Evolutionary conservation across 2,113 vertebrate genomes (phyloP).

Genomic region (Entosphenus tridentatus): DNA sequence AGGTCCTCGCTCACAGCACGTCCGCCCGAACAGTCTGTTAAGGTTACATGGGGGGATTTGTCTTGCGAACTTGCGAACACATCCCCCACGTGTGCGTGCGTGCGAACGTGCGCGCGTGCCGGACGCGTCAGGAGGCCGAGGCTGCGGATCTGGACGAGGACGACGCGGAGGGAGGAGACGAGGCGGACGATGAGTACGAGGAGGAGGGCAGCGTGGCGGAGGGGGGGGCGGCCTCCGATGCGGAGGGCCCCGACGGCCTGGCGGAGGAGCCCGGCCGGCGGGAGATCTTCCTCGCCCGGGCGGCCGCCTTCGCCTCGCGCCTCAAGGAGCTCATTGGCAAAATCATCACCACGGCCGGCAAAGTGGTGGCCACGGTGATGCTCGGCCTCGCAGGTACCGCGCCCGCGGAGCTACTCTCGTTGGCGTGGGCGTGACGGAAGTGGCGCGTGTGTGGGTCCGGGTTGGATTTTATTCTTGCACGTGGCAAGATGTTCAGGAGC

Average conservation of each 20-base stretch:
- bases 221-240: neutral
- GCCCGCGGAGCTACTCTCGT: too few species aligned
- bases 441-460: too few species aligned
- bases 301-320: slow-evolving; percentile 20
- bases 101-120: too few species aligned
- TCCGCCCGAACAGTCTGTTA: too few species aligned
- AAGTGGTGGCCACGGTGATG: slow-evolving; percentile 31
- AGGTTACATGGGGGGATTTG: too few species aligned
- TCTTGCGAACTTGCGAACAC: too few species aligned
- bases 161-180: neutral
- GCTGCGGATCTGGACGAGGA: neutral
- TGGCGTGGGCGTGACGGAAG: too few species aligned
- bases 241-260: neutral
- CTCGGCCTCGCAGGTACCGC: slow-evolving; percentile 35
- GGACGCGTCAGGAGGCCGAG: too few species aligned
- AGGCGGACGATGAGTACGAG: slow-evolving; percentile 1
- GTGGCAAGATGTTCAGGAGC: too few species aligned
- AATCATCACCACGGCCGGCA: slow-evolving; percentile 26
- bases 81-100: too few species aligned
- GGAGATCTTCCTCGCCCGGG: neutral
- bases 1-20: too few species aligned
- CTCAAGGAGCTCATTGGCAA: slow-evolving; percentile 24
- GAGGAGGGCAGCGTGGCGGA: neutral
- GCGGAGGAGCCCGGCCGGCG: neutral
- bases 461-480: too few species aligned